These are phyloP conservation scores for Cheilosia pagana DNA, from an alignment of 2,888 invertebrate genomes.

Conservation along the genomic window DNA sequence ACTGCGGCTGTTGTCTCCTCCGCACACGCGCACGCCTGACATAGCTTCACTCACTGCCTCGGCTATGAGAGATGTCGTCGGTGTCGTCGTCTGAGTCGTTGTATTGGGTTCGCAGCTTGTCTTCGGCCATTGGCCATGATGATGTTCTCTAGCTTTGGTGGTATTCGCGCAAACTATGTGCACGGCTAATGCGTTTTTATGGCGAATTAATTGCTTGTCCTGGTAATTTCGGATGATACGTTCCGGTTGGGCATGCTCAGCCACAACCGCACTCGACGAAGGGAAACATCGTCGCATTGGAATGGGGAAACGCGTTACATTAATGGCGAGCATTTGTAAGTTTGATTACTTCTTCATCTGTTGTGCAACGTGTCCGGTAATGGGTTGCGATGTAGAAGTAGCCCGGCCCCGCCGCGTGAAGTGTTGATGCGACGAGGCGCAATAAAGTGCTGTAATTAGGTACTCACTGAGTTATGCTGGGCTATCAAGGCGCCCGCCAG, in stretches of 20 bases:
- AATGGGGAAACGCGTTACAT: conserved; percentile 74
- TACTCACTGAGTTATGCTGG: conserved; percentile 67
- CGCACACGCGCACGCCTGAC: conserved; percentile 43
- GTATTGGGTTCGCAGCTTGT: conserved; percentile 28
- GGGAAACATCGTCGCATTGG: conserved; percentile 40
- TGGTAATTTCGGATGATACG: conserved; percentile 71
- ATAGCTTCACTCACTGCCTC: conserved; percentile 27
- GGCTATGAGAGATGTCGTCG: conserved; percentile 49
- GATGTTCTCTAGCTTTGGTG: conserved; percentile 32
- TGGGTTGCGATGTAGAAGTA: conserved; percentile 39
- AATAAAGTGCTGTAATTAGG: conserved; percentile 68
- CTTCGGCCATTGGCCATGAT: conserved; percentile 46
- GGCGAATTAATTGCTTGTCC: conserved; percentile 75
- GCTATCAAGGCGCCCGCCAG: conserved; percentile 68
- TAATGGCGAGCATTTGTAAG: conserved; percentile 73
- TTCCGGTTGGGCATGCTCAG: conserved; percentile 22
- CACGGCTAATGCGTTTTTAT: conserved; percentile 73
- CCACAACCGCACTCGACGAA: conserved; percentile 17
- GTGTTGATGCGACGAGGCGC: conserved; percentile 60
- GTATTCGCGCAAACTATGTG: conserved; percentile 40
- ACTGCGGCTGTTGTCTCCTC: conserved; percentile 48
- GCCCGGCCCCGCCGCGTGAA: conserved; percentile 3
- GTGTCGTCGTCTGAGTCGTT: not conserved
- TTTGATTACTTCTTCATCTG: conserved; percentile 73
- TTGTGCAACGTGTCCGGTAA: conserved; percentile 30